phyloP scores from a whole-genome alignment of 2,797 vertebrate genomes.

The Ceyx erithaca region DNA sequence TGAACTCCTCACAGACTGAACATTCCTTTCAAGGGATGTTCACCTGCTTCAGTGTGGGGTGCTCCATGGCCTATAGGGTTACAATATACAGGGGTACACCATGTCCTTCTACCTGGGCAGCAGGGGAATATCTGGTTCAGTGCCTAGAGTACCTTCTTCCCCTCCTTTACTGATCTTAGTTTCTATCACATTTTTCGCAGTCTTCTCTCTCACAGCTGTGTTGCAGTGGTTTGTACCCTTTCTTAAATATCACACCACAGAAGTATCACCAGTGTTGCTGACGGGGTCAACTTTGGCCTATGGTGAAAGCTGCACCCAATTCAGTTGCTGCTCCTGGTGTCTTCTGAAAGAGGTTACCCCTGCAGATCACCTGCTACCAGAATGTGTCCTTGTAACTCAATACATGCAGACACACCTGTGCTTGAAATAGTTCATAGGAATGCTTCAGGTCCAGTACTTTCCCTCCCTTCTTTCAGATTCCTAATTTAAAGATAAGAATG shows the following conservation, averaged over 20 bases:
- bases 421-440: background rate
- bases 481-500: too few species aligned
- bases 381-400: background rate
- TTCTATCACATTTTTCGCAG: background rate
- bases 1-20: background rate
- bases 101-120: background rate
- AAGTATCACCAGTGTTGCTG: background rate
- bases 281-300: background rate
- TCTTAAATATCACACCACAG: background rate
- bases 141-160: background rate
- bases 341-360: background rate
- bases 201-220: background rate
- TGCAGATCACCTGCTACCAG: background rate
- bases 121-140: background rate
- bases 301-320: fast-evolving
- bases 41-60: background rate
- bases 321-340: fast-evolving
- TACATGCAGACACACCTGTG: too few species aligned
- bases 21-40: background rate
- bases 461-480: too few species aligned
- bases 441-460: too few species aligned
- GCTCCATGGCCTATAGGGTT: fast-evolving
- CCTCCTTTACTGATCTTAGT: background rate
- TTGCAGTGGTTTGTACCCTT: background rate
- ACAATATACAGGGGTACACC: background rate